Evolutionary conservation across 2,888 invertebrate genomes (phyloP), one percentile per base, ranked within the genome.

Genomic region (Ferrisia virgata): DNA sequence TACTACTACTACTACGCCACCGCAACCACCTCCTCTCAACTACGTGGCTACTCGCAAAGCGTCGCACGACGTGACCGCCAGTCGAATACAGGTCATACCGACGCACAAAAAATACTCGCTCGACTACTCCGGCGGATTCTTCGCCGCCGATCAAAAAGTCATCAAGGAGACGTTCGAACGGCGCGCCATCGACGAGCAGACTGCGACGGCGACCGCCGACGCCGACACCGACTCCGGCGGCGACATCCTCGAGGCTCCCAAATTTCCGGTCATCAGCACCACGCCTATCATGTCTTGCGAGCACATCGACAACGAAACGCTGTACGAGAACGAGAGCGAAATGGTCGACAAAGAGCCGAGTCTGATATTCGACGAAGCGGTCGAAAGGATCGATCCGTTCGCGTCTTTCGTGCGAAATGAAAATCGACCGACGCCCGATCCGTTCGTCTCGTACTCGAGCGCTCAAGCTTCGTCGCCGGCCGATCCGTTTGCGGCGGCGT

Each of bases 41-140:
- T 84, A 84, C 40, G 39, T 64, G 4, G 79, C 79, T 2, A 84
- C 25, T 1, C 47, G 84, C 0, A 84, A 84, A 40, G 79, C 84
- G 9, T 84, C 84, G 18, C 84, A 84, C 72, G 84, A 84, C 22
- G 64, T 79, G 0, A 84, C 84, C 15, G 79, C 84, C 40, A 64
- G 28, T n/a, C 25, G 69, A n/a, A 15, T 72, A 3, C 84, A 84
- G n/a, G 43, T 69, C 22, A 69, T 69, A 18, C 84, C 79, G n/a
- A 64, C 43, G 64, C 84, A 64, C 13, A 84, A 84, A 40, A 84
- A 84, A 69, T 84, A 84, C 40, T 84, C 84, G 8, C 64, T 84
- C 8, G 84, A 84, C 31, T 84, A 79, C 31, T 84, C 84, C n/a
- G 36, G 53, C 15, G 72, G 33, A 4, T 31, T 72, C 6, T 22